Conservation (phyloP, 2,797 vertebrate genomes). For the Cynodonichthys magdalenae region DNA sequence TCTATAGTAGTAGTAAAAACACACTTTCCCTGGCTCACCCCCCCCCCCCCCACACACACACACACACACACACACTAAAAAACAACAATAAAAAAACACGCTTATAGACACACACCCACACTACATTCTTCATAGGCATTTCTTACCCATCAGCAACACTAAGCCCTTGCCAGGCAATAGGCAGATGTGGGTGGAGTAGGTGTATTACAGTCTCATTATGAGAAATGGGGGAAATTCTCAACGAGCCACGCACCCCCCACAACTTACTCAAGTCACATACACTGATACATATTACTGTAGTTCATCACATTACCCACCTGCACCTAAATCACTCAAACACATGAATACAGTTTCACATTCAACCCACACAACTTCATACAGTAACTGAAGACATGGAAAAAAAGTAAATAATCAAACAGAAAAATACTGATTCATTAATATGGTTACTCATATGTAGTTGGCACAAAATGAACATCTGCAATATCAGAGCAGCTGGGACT, state of each 20-base stretch:
- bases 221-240: constrained; percentile 62
- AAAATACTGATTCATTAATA: background rate
- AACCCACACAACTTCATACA: background rate
- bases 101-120: constrained; percentile 1
- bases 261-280: constrained; percentile 12
- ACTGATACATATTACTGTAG: constrained; percentile 17
- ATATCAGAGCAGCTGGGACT: constrained; percentile 23
- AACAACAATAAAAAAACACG: background rate
- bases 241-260: constrained; percentile 33
- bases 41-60: background rate
- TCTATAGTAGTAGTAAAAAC: constrained; percentile 32
- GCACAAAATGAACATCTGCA: constrained; percentile 18
- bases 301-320: constrained; percentile 17
- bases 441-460: background rate
- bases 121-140: constrained; percentile 26
- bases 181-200: constrained; percentile 41
- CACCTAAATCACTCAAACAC: constrained; percentile 10
- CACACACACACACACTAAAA: constrained; percentile 2
- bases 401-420: background rate
- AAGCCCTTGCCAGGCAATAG: constrained; percentile 16
- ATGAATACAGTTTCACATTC: background rate
- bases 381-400: background rate
- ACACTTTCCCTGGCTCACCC: constrained; percentile 56
- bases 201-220: constrained; percentile 54
- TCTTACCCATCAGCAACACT: constrained; percentile 31